phyloP scores from a whole-genome alignment of 2,797 vertebrate species.

The Nothura maculosa region DNA sequence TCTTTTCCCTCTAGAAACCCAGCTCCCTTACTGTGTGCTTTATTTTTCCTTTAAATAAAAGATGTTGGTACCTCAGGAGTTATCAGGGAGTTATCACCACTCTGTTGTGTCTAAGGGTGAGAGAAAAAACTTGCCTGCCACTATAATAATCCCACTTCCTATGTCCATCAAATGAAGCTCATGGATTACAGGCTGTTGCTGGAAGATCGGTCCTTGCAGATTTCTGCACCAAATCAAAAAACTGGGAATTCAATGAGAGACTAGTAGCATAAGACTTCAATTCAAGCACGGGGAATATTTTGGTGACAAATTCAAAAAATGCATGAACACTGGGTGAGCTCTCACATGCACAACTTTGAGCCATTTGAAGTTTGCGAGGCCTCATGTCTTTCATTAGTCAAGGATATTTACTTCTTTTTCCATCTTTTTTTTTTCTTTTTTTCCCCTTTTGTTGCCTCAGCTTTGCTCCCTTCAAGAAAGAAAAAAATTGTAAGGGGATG shows the following conservation, averaged over 20 bases:
- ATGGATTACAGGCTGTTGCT: neutral
- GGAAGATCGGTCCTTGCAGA: neutral
- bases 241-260: neutral
- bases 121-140: neutral
- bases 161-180: fast-evolving
- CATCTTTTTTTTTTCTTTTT: constrained; percentile 2
- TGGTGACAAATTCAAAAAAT: fast-evolving
- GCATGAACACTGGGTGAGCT: neutral
- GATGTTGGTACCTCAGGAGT: constrained; percentile 41
- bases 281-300: neutral
- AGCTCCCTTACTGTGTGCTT: constrained; percentile 22
- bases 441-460: neutral
- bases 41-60: neutral
- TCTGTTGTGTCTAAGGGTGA: neutral
- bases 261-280: neutral
- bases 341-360: neutral
- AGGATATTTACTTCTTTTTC: constrained; percentile 24
- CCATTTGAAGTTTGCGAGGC: neutral
- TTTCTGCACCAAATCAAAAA: neutral
- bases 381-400: neutral
- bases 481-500: neutral
- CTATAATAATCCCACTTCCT: neutral
- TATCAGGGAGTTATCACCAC: neutral
- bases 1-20: constrained; percentile 53
- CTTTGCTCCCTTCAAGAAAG: constrained; percentile 26